A percentile compares a stretch with the other conserved stretches of the same genome.
These are phyloP conservation scores for Falco cherrug DNA, from an alignment of 2,797 vertebrate genomes.

Conservation along the genomic window DNA sequence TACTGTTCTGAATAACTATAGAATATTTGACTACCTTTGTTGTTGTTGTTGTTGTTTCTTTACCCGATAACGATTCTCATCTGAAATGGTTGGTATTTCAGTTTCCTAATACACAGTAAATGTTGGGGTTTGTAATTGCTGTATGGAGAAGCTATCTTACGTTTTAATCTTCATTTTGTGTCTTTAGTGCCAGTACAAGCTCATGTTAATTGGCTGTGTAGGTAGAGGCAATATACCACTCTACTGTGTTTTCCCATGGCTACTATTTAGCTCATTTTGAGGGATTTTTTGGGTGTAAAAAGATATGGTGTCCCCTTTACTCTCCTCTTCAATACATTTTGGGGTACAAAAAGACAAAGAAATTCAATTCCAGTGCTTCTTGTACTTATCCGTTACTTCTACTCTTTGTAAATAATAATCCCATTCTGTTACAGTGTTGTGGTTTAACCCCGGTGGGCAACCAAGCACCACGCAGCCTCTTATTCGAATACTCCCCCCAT, in stretches of 20 bases:
- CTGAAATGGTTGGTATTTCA: neutral
- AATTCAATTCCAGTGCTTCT: neutral
- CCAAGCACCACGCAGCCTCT: no score
- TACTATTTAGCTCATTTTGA: neutral
- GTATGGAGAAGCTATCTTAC: neutral
- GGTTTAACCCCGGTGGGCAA: no score
- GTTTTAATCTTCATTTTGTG: neutral
- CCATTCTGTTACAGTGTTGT: neutral
- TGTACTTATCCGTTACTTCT: slow-evolving; percentile 22
- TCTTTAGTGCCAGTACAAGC: neutral
- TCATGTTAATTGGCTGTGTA: neutral
- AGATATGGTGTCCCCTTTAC: neutral
- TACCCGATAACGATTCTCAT: neutral
- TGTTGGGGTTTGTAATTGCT: neutral
- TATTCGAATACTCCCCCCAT: no score
- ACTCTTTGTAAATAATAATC: slow-evolving; percentile 2
- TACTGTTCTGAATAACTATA: neutral
- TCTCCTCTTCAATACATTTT: neutral
- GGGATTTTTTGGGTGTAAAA: neutral
- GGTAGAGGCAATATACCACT: neutral
- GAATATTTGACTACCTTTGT: neutral
- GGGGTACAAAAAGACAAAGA: neutral
- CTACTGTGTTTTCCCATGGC: neutral
- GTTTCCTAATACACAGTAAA: neutral
- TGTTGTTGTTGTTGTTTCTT: neutral